A percentile compares a stretch with the other conserved stretches of the same genome.
Conservation (phyloP, 2,113 vertebrate species). For the Nothocercus julius region DNA sequence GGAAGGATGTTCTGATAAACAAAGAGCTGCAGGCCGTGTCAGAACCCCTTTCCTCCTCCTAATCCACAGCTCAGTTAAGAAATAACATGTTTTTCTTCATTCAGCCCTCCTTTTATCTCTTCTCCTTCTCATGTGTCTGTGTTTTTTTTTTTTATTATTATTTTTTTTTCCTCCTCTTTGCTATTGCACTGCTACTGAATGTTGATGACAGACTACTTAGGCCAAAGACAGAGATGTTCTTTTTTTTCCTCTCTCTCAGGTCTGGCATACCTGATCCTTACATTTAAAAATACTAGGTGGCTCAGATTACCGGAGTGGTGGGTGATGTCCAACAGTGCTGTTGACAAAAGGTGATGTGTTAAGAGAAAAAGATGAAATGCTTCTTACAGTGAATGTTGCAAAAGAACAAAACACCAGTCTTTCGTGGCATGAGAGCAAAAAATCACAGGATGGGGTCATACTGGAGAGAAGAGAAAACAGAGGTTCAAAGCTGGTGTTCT, state of each 20-base stretch:
- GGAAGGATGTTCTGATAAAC: slow-evolving; percentile 3
- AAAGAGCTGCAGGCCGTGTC: slow-evolving; percentile 53
- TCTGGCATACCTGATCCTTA: neutral
- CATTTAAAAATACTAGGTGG: neutral
- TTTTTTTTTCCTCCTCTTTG: neutral
- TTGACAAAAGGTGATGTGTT: neutral
- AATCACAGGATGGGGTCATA: neutral
- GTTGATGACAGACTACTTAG: slow-evolving; percentile 28
- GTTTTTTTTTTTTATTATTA: neutral
- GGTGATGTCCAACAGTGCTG: neutral
- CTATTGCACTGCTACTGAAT: neutral
- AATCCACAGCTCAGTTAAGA: slow-evolving; percentile 40
- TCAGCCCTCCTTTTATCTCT: slow-evolving; percentile 53
- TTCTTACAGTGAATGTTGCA: neutral
- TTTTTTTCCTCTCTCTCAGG: neutral
- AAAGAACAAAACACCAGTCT: neutral
- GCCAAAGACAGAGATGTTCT: neutral
- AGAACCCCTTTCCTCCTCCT: neutral
- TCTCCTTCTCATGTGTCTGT: slow-evolving; percentile 13
- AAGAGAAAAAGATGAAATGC: neutral
- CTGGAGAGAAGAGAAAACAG: neutral
- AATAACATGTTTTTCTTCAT: slow-evolving; percentile 45
- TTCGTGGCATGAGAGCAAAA: slow-evolving; percentile 2
- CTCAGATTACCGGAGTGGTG: neutral
- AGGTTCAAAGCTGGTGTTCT: neutral